Base-by-base conservation (phyloP, 2,113 vertebrate genomes). In the Ictalurus furcatus region DNA sequence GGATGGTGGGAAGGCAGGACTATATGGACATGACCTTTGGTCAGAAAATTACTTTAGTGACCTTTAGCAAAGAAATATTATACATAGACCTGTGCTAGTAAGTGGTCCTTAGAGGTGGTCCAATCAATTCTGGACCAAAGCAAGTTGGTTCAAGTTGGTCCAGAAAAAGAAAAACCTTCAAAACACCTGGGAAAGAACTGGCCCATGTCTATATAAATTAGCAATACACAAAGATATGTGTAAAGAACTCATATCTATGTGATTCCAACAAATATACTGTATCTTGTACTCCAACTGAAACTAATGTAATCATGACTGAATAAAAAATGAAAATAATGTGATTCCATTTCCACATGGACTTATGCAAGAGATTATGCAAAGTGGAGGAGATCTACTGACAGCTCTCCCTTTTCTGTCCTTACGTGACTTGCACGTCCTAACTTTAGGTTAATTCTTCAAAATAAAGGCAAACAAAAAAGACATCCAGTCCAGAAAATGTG, bases 331-430 rank as follows among this genome's bases (percentile, higher is more conserved):
- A 59, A 59, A 61, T 11, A 25, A 52, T 19, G 3, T 23, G 9
- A 34, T 56, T 52, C 19, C 37, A 14, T 63, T 63, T 84, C 34
- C 21, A 63, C 81, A 63, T 25, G 11, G n/a, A 58, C 54, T 2
- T 48, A 48, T 48, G 44, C 44, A 48, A 48, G 8, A 59, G 23
- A 48, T 48, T n/a, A 61, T 44, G 52, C 11, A 19, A 73, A 73
- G 23, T 21, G 44, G n/a, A 28, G 6, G 76, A 87, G 69, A 25
- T 81, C 21, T 34, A 7, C 17, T 17, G 52, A 71, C 87, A 73
- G 12, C 30, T 48, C 67, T 82, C 34, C 25, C 37, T 21, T 56
- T 59, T 74, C 37, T 88, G 81, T 76, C 81, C 81, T 74, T 52
- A 30, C 12, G 28, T 76, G 56, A 76, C 87, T 84, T 44, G 21